These are phyloP conservation scores for Brachionus rotundiformis DNA, from an alignment of 1,140 invertebrate species.

Conservation along the genomic window DNA sequence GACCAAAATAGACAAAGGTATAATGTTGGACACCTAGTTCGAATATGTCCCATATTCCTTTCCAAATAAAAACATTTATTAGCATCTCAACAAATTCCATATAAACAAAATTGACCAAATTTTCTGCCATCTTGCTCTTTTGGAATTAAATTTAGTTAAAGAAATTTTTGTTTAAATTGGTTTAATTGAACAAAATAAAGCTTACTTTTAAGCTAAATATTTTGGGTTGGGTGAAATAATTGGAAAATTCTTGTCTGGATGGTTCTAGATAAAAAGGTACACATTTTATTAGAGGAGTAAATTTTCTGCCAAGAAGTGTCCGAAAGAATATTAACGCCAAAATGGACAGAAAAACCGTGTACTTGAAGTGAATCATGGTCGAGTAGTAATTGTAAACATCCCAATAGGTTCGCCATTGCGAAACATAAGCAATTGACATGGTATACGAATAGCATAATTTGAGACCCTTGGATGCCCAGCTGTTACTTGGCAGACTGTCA, in stretches of 20 bases:
- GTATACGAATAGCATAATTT: neutral
- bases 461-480: neutral
- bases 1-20: neutral
- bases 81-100: conserved; percentile 32
- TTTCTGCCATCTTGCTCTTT: neutral
- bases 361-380: neutral
- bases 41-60: conserved; percentile 14
- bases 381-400: conserved; percentile 17
- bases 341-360: neutral
- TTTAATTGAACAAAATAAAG: neutral
- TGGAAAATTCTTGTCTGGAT: neutral
- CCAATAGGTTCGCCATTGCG: conserved; percentile 29
- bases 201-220: neutral
- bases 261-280: conserved; percentile 21
- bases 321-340: neutral
- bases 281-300: neutral
- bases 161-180: neutral
- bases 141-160: too few species aligned
- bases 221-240: neutral
- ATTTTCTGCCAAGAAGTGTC: neutral
- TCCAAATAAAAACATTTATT: conserved; percentile 27
- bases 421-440: conserved; percentile 1
- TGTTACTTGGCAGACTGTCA: neutral
- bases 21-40: conserved; percentile 10
- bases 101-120: conserved; percentile 7